Evolutionary conservation across 2,888 invertebrate genomes (phyloP).

Genomic region (Melipona bicolor): DNA sequence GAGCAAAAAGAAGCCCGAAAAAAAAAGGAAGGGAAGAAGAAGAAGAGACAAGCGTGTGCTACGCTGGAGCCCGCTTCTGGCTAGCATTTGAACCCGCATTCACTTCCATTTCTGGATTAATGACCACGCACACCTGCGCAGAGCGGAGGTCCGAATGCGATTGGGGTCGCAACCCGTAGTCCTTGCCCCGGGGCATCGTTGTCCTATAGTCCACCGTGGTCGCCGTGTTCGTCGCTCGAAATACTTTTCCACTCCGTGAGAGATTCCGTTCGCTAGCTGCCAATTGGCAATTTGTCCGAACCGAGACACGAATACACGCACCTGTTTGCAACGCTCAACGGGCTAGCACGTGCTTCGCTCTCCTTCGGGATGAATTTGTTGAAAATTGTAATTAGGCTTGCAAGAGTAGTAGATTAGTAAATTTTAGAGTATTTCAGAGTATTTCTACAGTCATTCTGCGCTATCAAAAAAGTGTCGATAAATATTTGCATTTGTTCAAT

Average conservation of each 20-base stretch:
- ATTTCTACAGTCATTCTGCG: no score
- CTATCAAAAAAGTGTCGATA: no score
- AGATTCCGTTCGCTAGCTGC: conserved; percentile 14
- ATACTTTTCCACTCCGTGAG: conserved; percentile 39
- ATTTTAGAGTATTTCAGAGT: no score
- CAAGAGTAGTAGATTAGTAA: no score
- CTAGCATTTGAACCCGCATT: conserved; percentile 63
- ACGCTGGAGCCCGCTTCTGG: conserved; percentile 41
- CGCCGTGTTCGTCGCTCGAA: conserved; percentile 30
- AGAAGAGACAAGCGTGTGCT: conserved; percentile 31
- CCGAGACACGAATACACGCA: background rate
- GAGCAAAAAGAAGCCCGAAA: background rate
- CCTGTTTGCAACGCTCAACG: background rate
- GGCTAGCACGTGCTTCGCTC: background rate
- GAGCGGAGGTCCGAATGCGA: conserved; percentile 62
- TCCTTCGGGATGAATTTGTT: background rate
- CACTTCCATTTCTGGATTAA: conserved; percentile 74
- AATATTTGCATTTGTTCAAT: no score
- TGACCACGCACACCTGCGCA: conserved; percentile 70
- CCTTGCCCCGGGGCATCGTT: conserved; percentile 66
- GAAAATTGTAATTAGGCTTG: background rate
- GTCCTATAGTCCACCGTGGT: conserved; percentile 33
- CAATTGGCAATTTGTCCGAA: conserved; percentile 41
- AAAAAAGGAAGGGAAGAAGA: background rate
- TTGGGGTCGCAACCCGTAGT: conserved; percentile 73